Conservation (phyloP, 2,113 vertebrate species). For the Nycticryphes semicollaris region DNA sequence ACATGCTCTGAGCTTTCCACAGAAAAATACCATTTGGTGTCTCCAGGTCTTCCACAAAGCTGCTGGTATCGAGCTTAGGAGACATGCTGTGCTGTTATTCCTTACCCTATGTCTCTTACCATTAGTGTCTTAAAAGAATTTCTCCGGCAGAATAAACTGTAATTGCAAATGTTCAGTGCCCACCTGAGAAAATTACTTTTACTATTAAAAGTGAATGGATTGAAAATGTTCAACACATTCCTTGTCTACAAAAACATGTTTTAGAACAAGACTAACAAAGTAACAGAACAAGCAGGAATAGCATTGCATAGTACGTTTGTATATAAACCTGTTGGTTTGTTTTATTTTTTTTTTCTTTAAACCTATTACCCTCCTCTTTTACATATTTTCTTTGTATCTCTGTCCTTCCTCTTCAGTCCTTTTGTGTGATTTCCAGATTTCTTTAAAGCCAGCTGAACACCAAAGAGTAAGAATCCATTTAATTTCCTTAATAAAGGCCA, state of each 20-base stretch:
- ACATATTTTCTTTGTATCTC: neutral
- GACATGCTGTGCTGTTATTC: constrained; percentile 30
- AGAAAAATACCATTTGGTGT: neutral
- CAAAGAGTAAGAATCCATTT: neutral
- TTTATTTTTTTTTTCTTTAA: neutral
- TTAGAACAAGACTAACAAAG: neutral
- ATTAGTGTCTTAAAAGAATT: constrained; percentile 46
- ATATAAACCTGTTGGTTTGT: neutral
- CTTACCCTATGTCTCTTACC: neutral
- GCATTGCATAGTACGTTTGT: neutral
- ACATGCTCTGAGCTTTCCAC: neutral
- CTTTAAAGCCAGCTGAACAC: neutral
- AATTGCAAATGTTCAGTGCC: constrained; percentile 41
- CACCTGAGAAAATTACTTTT: constrained; percentile 62
- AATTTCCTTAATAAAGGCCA: constrained; percentile 2
- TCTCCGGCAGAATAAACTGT: constrained; percentile 27
- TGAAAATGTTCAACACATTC: neutral
- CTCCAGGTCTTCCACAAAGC: neutral
- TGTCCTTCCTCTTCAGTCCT: neutral
- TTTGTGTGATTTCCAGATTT: neutral
- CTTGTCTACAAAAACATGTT: neutral
- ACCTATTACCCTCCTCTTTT: neutral
- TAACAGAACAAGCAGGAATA: neutral
- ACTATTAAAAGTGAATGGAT: constrained; percentile 36
- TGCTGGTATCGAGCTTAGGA: neutral